Percentiles rank a stretch among this genome's conserved stretches.
Conservation (phyloP, 2,797 vertebrate genomes). For the Eulemur coronatus region DNA sequence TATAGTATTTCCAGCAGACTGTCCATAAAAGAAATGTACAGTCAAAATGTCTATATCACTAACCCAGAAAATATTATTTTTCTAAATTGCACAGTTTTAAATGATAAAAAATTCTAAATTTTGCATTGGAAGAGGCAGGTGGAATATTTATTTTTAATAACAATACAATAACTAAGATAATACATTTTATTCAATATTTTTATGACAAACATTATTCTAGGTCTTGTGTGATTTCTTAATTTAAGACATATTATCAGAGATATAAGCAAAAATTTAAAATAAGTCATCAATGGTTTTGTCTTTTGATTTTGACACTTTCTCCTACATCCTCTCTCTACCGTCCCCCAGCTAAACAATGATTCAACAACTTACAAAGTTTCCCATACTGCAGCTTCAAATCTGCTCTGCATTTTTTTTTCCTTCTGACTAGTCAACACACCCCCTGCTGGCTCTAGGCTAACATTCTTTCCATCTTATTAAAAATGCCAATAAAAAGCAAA, state of each 20-base stretch:
- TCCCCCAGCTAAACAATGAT: not conserved
- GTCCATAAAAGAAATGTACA: not conserved
- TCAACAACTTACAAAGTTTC: not conserved
- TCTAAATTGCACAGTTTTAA: not conserved
- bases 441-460: slow-evolving; percentile 76
- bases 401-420: not conserved
- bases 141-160: not conserved
- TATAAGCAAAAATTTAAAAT: not conserved
- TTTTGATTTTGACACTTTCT: not conserved
- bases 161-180: not conserved
- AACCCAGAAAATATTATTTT: not conserved
- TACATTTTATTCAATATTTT: not conserved
- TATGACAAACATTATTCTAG: not conserved
- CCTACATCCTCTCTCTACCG: not conserved
- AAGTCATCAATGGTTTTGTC: not conserved
- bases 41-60: not conserved
- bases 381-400: not conserved
- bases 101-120: not conserved
- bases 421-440: slow-evolving; percentile 73
- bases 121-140: not conserved
- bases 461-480: slow-evolving; percentile 74
- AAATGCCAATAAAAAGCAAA: slow-evolving; percentile 76
- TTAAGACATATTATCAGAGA: not conserved
- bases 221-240: not conserved
- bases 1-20: not conserved